Percentiles rank a stretch among this genome's conserved stretches.
These are phyloP conservation scores for Vulpes ferrilata DNA, from an alignment of 2,113 vertebrate genomes.

Conservation along the genomic window DNA sequence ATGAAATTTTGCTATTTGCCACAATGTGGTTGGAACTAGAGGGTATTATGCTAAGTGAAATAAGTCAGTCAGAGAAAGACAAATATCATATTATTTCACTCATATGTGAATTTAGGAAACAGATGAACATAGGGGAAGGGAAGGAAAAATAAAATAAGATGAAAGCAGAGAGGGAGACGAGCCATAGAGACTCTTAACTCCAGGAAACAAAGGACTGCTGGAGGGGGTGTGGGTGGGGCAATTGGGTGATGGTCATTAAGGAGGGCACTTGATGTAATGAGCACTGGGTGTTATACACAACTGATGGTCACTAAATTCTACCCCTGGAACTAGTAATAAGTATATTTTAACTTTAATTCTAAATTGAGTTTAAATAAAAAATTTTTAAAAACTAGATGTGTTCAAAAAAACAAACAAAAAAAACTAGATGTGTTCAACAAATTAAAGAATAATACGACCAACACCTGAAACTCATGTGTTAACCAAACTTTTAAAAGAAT, in stretches of 20 bases:
- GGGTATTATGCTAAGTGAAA: neutral
- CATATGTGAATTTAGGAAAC: neutral
- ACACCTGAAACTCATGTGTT: neutral
- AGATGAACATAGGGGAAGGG: neutral
- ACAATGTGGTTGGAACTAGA: neutral
- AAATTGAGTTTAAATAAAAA: neutral
- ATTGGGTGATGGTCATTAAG: neutral
- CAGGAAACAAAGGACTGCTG: neutral
- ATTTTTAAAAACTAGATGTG: neutral
- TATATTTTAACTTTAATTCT: neutral
- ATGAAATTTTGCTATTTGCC: neutral
- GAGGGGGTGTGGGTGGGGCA: neutral
- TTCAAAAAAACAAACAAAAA: neutral
- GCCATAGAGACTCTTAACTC: neutral
- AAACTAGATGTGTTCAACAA: neutral
- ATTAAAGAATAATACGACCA: neutral
- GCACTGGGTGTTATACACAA: neutral
- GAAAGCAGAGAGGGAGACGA: neutral
- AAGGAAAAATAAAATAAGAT: neutral
- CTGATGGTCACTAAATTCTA: neutral
- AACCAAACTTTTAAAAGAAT: neutral
- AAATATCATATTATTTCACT: neutral
- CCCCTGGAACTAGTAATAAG: neutral
- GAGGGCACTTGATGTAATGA: neutral
- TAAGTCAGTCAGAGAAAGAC: neutral